Evolutionary conservation across 1,140 invertebrate species (phyloP).

Genomic region (Drosophila melanogaster): DNA sequence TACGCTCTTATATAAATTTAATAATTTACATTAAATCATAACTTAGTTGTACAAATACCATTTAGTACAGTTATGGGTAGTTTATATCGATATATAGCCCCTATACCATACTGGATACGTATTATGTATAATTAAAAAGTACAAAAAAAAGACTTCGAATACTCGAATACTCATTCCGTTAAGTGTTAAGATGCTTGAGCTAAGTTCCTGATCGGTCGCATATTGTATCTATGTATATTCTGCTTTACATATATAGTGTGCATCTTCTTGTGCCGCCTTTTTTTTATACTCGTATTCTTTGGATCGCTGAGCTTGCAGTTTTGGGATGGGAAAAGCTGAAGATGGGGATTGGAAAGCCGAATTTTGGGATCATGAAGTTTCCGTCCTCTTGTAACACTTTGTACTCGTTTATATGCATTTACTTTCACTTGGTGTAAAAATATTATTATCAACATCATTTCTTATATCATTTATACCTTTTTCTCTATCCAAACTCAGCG

Average conservation of each 20-base stretch:
- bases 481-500: constrained; percentile 72
- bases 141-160: constrained; percentile 36
- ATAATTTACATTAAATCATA: constrained; percentile 77
- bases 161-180: constrained; percentile 6
- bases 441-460: constrained; percentile 61
- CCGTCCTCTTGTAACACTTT: constrained; percentile 59
- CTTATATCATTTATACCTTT: constrained; percentile 15
- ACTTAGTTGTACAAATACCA: constrained; percentile 71
- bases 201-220: constrained; percentile 57
- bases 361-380: constrained; percentile 22
- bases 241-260: constrained; percentile 22
- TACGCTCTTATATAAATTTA: constrained; percentile 44
- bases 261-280: not conserved
- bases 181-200: constrained; percentile 43
- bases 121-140: constrained; percentile 52
- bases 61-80: constrained; percentile 61
- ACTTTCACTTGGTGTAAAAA: constrained; percentile 75
- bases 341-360: constrained; percentile 30
- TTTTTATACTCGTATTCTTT: not conserved
- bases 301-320: constrained; percentile 22
- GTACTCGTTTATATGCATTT: constrained; percentile 66
- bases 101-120: constrained; percentile 22
- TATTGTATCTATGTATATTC: constrained; percentile 4
- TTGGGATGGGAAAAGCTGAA: not conserved
- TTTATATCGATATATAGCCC: constrained; percentile 43